Conservation (phyloP, 2,797 vertebrate genomes). For the Agapornis canus region DNA sequence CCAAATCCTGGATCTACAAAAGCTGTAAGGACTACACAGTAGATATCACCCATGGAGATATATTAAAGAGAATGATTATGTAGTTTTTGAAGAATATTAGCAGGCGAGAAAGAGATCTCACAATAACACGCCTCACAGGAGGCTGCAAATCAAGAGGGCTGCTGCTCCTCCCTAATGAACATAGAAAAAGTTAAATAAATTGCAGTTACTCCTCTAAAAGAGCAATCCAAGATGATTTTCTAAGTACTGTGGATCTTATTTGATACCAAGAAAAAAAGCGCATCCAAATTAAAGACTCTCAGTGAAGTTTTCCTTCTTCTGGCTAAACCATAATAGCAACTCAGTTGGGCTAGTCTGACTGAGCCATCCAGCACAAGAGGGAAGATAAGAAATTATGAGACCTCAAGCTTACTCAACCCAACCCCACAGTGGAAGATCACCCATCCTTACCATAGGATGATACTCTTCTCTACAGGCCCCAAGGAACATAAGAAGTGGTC, state of each 20-base stretch:
- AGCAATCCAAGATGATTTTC: neutral
- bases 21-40: neutral
- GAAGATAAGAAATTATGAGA: neutral
- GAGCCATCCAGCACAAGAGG: neutral
- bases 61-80: neutral
- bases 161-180: neutral
- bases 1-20: neutral
- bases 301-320: neutral
- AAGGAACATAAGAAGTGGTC: neutral
- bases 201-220: neutral
- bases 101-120: neutral
- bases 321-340: neutral
- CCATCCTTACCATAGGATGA: neutral
- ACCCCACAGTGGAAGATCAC: neutral
- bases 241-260: neutral
- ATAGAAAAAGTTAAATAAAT: neutral
- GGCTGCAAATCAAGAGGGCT: neutral
- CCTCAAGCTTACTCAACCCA: neutral
- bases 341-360: neutral
- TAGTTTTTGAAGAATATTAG: neutral
- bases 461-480: neutral
- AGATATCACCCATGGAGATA: neutral
- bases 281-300: neutral
- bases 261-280: neutral
- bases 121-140: neutral